Conservation (phyloP, 2,797 vertebrate genomes). For the Cuniculus paca region DNA sequence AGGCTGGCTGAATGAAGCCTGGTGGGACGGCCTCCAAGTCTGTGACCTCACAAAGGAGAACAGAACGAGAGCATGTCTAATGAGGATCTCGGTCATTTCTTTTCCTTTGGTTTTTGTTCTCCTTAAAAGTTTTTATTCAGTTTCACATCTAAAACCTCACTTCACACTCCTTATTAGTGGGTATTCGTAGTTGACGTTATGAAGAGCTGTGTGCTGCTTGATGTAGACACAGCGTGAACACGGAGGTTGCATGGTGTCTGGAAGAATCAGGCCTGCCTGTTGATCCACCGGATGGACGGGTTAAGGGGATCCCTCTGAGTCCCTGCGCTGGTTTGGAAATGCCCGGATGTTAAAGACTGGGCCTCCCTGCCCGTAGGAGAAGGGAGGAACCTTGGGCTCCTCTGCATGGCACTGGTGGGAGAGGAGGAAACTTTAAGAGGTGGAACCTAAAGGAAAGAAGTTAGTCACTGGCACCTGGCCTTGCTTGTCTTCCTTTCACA, state of each 20-base stretch:
- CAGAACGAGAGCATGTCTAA: not conserved
- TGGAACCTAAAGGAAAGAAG: not conserved
- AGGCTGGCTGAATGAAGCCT: accelerated
- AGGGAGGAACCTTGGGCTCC: not conserved
- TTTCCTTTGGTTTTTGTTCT: not conserved
- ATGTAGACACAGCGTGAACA: not conserved
- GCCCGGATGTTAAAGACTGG: too few relatives aligned
- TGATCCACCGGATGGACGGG: not conserved
- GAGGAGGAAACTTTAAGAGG: not conserved
- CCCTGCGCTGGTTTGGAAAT: not conserved
- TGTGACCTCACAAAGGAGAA: not conserved
- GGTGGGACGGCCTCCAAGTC: too few relatives aligned
- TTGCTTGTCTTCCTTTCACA: not conserved
- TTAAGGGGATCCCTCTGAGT: not conserved
- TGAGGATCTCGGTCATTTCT: accelerated
- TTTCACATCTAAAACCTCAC: not conserved
- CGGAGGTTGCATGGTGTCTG: accelerated
- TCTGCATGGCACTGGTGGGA: not conserved
- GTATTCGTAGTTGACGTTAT: not conserved
- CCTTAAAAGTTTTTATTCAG: not conserved
- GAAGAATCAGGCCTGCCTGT: not conserved
- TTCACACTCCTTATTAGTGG: not conserved
- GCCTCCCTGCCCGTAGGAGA: not conserved
- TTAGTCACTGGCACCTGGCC: not conserved
- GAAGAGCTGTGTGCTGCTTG: not conserved